Evolutionary conservation across 2,797 vertebrate genomes (phyloP), one percentile per base, ranked within the genome.

Genomic region (Salmo trutta): DNA sequence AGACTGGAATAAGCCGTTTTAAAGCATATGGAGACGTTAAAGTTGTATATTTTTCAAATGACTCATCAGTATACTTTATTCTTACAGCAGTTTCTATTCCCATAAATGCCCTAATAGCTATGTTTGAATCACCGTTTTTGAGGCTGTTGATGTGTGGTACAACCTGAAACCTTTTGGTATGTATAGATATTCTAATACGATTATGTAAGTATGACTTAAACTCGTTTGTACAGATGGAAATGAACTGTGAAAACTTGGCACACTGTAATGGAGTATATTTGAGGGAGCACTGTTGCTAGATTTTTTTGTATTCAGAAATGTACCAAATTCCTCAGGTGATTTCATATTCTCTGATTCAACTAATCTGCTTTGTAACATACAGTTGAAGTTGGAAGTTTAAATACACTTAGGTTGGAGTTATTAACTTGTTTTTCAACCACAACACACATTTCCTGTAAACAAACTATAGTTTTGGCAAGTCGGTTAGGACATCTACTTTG

Each of bases 1-100:
- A 93, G 97, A 97, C 88, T 99, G 98, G 98, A 97, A 99, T 92
- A 95, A 90, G 74, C 92, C 98, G 82, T 93, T 92, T 85, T 95
- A 89, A 95, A 83, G 77, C 64, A 82, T 80, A 89, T 77, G 3
- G 71, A 31, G 21, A 71, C 8, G 56, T 74, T 83, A 31, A 84
- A 86, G 75, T 82, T 90, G 87, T 89, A 85, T 89, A 85, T 88
- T 88, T 87, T 88, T 82, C 77, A 81, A 77, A 69, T 62, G 72
- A 82, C 74, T 75, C 80, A 79, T 64, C 73, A 75, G 72, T 80
- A n/a, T 75, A 62, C 14, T 27, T 84, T 83, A 71, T 81, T 83
- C 4, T 80, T 31, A 21, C 33, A 31, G 72, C n/a, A 65, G 52
- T 79, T 79, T 83, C n/a, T 75, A 75, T 78, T 77, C 29, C 5